These are phyloP conservation scores for Syrrhaptes paradoxus DNA, from an alignment of 2,113 vertebrate genomes.

Conservation along the genomic window DNA sequence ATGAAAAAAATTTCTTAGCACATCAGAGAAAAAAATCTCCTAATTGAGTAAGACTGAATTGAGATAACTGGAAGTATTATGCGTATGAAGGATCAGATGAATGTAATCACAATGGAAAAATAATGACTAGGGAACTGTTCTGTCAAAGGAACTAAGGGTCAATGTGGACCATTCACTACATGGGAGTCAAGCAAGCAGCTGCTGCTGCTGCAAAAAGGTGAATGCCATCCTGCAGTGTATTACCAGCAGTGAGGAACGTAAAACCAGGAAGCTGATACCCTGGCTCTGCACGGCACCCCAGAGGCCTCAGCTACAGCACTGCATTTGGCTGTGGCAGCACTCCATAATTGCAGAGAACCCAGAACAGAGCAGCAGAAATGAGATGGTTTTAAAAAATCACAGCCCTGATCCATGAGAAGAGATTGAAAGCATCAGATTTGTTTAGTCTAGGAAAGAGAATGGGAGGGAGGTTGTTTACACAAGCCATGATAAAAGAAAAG, in stretches of 20 bases:
- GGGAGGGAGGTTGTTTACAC: background rate
- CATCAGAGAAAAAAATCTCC: background rate
- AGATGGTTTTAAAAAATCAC: background rate
- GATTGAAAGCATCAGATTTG: background rate
- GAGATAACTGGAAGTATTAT: background rate
- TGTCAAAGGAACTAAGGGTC: background rate
- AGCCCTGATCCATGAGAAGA: background rate
- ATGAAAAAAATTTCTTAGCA: background rate
- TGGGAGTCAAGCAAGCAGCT: fast-evolving
- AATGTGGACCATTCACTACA: background rate
- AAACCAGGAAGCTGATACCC: background rate
- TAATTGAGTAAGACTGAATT: background rate
- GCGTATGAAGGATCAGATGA: background rate
- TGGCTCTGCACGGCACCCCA: background rate
- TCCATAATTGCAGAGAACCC: background rate
- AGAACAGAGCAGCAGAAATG: background rate
- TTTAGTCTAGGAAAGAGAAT: constrained; percentile 28
- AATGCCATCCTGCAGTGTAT: background rate
- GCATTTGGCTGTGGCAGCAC: background rate
- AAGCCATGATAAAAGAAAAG: background rate
- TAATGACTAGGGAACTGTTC: background rate
- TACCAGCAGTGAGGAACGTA: background rate
- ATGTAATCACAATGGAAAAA: background rate
- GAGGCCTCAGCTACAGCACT: background rate
- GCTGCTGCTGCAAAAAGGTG: background rate